Percentiles rank a stretch among this genome's conserved stretches.
Conservation (phyloP, 2,113 vertebrate genomes). For the Calypte anna region DNA sequence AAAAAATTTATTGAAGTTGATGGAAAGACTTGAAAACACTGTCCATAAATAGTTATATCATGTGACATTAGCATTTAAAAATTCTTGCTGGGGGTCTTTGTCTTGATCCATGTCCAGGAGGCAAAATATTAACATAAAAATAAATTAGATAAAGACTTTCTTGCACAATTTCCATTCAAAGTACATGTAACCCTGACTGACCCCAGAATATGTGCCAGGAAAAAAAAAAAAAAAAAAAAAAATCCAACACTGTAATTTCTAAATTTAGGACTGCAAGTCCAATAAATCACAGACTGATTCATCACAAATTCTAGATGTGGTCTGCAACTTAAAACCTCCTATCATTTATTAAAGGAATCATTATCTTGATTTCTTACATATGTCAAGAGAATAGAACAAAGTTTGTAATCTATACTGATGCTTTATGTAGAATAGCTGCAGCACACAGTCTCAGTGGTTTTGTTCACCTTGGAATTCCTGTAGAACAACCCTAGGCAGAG, state of each 20-base stretch:
- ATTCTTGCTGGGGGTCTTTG: not conserved
- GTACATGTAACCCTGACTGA: not conserved
- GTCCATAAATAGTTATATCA: not conserved
- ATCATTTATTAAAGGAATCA: not conserved
- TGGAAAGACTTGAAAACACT: not conserved
- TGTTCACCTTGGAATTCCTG: not conserved
- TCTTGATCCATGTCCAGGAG: not conserved
- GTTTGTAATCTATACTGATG: not conserved
- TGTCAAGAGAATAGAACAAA: not conserved
- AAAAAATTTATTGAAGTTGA: not conserved
- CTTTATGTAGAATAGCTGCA: not conserved
- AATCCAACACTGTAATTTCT: not conserved
- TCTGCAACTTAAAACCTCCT: not conserved
- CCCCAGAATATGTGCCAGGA: not conserved
- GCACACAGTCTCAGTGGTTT: not conserved
- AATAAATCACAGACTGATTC: not conserved
- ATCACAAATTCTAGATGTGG: not conserved
- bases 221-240: not conserved
- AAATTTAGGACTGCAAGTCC: not conserved
- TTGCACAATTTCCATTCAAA: constrained; percentile 8
- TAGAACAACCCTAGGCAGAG: not conserved
- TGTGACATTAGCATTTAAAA: not conserved
- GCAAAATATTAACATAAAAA: constrained; percentile 40
- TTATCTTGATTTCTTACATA: not conserved
- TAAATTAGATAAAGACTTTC: constrained; percentile 18